Evolutionary conservation across 2,113 vertebrate genomes (phyloP).

Genomic region (Brachypteracias leptosomus): DNA sequence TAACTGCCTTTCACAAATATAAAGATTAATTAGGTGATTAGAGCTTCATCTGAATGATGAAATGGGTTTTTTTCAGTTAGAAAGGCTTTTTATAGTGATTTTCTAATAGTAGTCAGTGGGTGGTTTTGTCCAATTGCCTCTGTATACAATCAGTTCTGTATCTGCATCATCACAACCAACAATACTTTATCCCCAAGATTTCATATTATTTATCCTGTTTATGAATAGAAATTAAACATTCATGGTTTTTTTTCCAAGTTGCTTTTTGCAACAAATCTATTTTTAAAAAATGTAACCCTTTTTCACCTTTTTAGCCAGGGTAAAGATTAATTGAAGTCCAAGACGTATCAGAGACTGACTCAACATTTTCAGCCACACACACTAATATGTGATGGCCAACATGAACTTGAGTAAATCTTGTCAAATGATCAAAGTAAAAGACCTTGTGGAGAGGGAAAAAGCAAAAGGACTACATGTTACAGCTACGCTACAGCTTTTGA

Average conservation of each 20-base stretch:
- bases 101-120: neutral
- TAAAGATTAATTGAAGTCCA: neutral
- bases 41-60: neutral
- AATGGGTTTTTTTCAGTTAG: neutral
- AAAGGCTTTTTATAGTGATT: neutral
- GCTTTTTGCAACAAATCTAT: neutral
- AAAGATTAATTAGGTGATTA: neutral
- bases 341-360: neutral
- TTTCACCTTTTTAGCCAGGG: neutral
- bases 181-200: neutral
- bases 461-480: neutral
- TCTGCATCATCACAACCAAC: neutral
- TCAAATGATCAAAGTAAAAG: neutral
- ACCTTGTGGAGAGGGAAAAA: neutral
- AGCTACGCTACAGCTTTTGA: neutral
- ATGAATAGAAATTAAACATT: neutral
- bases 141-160: neutral
- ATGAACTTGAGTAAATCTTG: neutral
- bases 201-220: neutral
- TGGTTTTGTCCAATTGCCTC: neutral
- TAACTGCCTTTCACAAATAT: neutral
- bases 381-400: neutral
- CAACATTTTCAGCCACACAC: neutral
- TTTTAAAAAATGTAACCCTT: neutral
- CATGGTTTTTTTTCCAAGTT: fast-evolving